These are phyloP conservation scores for Phytoseiulus persimilis DNA, from an alignment of 2,888 invertebrate species.

Conservation along the genomic window DNA sequence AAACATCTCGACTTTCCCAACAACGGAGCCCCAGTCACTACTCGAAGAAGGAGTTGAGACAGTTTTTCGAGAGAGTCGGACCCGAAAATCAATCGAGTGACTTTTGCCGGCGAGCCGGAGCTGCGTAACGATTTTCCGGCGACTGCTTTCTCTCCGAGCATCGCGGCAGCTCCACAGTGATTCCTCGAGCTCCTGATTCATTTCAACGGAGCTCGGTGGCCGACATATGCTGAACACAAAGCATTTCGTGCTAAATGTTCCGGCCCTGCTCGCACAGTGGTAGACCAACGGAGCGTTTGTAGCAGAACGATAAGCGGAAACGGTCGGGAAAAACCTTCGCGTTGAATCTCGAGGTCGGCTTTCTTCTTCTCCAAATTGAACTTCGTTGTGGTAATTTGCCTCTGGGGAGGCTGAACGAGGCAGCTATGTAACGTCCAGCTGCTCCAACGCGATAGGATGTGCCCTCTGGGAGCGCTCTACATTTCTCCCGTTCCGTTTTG, in stretches of 20 bases:
- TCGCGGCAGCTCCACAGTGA: no score
- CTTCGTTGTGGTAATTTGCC: conserved; percentile 5
- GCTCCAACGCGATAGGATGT: neutral
- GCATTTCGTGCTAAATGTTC: neutral
- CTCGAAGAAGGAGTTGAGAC: no score
- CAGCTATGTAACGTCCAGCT: neutral
- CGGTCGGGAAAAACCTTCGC: neutral
- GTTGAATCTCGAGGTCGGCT: conserved; percentile 5
- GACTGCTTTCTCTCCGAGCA: no score
- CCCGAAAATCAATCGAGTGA: no score
- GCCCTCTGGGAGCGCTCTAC: neutral
- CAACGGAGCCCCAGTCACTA: no score
- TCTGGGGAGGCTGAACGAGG: neutral
- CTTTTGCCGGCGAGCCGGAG: no score
- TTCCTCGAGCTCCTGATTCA: neutral
- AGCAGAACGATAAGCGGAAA: conserved; percentile 5
- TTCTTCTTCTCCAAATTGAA: neutral
- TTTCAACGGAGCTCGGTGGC: neutral
- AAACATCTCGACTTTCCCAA: no score
- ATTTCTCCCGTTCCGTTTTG: neutral
- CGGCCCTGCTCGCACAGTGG: neutral
- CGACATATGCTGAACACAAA: neutral
- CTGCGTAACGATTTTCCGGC: no score
- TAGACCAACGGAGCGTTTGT: conserved; percentile 5
- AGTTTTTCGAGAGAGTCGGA: no score